phyloP scores from a whole-genome alignment of 2,888 invertebrate species.

The Salpingus planirostris region DNA sequence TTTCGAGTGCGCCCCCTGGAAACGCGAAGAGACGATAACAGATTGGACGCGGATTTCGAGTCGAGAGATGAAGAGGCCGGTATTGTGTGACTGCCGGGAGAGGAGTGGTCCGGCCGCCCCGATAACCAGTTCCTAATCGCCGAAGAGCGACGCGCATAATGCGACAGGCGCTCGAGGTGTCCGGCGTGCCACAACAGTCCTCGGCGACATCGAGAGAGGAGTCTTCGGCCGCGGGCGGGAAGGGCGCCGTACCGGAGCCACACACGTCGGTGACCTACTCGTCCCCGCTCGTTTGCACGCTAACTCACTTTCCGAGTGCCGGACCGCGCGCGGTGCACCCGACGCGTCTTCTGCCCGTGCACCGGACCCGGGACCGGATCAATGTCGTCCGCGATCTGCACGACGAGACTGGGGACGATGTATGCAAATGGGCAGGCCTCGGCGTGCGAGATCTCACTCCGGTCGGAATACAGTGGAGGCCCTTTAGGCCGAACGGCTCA shows the following conservation, averaged over 20 bases:
- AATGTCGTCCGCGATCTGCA: too few species aligned
- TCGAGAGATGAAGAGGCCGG: conserved; percentile 20
- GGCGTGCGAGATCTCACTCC: too few species aligned
- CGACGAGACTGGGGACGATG: too few species aligned
- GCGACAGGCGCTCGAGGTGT: conserved; percentile 34
- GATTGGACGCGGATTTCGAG: conserved; percentile 23
- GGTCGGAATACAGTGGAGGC: too few species aligned
- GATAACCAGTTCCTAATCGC: conserved; percentile 40
- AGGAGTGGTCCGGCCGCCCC: conserved; percentile 31
- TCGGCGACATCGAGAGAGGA: conserved; percentile 28
- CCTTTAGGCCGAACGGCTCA: too few species aligned
- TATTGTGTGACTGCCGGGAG: conserved; percentile 23
- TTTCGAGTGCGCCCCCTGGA: too few species aligned
- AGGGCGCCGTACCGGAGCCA: conserved; percentile 20
- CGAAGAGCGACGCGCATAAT: conserved; percentile 35
- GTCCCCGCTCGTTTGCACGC: background rate
- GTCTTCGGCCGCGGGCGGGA: conserved; percentile 21
- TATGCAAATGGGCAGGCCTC: too few species aligned
- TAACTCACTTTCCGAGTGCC: conserved; percentile 1
- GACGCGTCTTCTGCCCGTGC: too few species aligned
- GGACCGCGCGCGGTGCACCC: conserved; percentile 1
- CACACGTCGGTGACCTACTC: conserved; percentile 18
- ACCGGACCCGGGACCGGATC: too few species aligned
- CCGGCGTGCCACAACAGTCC: conserved; percentile 29
- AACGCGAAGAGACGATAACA: conserved; percentile 21